A percentile compares a stretch with the other conserved stretches of the same genome.
phyloP scores from a whole-genome alignment of 2,888 invertebrate genomes.

The Cyrtodaria siliqua region DNA sequence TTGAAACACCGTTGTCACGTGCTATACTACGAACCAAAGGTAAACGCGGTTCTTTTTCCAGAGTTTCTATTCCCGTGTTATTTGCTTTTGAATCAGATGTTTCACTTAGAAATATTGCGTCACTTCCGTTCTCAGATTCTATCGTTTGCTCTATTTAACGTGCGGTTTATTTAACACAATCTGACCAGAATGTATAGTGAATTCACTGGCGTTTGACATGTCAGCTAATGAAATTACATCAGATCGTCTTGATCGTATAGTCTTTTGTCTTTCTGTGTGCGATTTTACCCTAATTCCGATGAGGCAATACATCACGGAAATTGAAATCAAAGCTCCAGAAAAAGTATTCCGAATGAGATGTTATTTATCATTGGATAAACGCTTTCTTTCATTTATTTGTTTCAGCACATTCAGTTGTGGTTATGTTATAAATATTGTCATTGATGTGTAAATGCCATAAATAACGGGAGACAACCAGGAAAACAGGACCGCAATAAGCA shows the following conservation, averaged over 20 bases:
- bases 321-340: conserved; percentile 45
- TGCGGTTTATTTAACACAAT: neutral
- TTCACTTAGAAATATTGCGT: conserved; percentile 32
- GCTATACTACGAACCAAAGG: neutral
- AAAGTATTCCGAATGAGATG: conserved; percentile 47
- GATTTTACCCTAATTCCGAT: conserved; percentile 55
- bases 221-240: conserved; percentile 6
- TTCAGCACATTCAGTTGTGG: conserved; percentile 66
- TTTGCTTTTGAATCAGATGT: conserved; percentile 26
- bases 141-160: neutral
- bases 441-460: conserved; percentile 60
- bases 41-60: conserved; percentile 1
- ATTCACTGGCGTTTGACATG: conserved; percentile 21
- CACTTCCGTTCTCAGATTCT: conserved; percentile 18
- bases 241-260: neutral
- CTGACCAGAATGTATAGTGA: conserved; percentile 29
- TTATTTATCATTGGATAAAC: conserved; percentile 63
- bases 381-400: conserved; percentile 52
- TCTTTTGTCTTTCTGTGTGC: conserved; percentile 11
- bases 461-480: conserved; percentile 62
- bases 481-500: conserved; percentile 36
- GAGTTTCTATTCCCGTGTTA: neutral
- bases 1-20: neutral
- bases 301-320: conserved; percentile 60
- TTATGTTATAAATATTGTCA: conserved; percentile 38